Conservation (phyloP, 2,113 vertebrate species). For the Chitala chitala region DNA sequence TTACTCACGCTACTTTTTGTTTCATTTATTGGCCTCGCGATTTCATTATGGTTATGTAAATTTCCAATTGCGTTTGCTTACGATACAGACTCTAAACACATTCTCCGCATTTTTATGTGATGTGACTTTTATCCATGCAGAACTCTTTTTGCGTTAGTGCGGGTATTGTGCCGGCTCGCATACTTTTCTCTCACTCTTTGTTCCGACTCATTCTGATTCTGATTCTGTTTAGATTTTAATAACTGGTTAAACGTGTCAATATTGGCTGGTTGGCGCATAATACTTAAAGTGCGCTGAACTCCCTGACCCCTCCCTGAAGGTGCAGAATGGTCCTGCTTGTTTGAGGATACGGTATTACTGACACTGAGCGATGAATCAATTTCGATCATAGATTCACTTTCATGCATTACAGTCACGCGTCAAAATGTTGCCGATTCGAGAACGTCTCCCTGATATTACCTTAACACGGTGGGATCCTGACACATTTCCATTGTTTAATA, state of each 20-base stretch:
- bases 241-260: not conserved
- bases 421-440: slow-evolving; percentile 20
- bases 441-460: too few species aligned
- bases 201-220: not conserved
- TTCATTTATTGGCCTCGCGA: not conserved
- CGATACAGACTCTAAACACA: not conserved
- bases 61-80: not conserved
- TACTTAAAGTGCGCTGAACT: slow-evolving; percentile 65
- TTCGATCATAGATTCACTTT: not conserved
- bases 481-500: not conserved
- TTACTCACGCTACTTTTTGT: not conserved
- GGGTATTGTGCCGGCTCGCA: not conserved
- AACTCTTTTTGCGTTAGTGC: not conserved
- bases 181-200: slow-evolving; percentile 4
- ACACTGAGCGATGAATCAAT: not conserved
- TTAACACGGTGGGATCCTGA: too few species aligned
- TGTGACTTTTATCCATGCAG: not conserved
- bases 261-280: slow-evolving; percentile 26
- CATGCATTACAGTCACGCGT: slow-evolving; percentile 31
- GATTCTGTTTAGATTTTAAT: not conserved
- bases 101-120: not conserved
- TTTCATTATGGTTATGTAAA: not conserved
- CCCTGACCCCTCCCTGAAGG: slow-evolving; percentile 66
- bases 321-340: slow-evolving; percentile 58
- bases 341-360: not conserved